phyloP scores from a whole-genome alignment of 2,113 vertebrate genomes.

The Mobula hypostoma region DNA sequence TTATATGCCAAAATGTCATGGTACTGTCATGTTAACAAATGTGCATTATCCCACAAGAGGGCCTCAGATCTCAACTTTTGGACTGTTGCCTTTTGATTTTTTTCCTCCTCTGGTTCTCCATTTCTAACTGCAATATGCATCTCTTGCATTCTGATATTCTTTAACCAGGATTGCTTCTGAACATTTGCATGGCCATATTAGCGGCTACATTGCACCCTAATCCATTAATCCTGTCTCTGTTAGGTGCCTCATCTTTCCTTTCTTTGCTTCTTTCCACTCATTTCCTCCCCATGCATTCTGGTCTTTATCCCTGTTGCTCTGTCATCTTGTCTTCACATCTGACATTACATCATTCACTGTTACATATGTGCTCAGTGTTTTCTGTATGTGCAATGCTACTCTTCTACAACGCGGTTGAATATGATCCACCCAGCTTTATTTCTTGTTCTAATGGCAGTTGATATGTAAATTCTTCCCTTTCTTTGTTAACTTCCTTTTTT shows the following conservation, averaged over 20 bases:
- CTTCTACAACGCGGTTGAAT: not conserved
- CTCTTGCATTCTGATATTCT: not conserved
- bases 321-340: not conserved
- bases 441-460: not conserved
- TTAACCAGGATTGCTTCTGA: not conserved
- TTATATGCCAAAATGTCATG: not conserved
- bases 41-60: not conserved
- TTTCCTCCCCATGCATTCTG: not conserved
- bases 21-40: not conserved
- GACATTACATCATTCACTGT: not conserved
- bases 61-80: not conserved
- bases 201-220: not conserved
- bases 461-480: not conserved
- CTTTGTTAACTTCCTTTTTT: not conserved
- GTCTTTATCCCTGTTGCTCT: not conserved
- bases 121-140: not conserved
- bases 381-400: not conserved
- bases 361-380: not conserved
- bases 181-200: not conserved
- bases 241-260: not conserved
- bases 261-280: not conserved
- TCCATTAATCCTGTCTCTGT: not conserved
- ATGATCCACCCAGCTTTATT: not conserved
- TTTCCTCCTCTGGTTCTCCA: not conserved
- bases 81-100: not conserved